Evolutionary conservation across 2,888 invertebrate genomes (phyloP), one percentile per base, ranked within the genome.

Genomic region (Uloborus plumipes): DNA sequence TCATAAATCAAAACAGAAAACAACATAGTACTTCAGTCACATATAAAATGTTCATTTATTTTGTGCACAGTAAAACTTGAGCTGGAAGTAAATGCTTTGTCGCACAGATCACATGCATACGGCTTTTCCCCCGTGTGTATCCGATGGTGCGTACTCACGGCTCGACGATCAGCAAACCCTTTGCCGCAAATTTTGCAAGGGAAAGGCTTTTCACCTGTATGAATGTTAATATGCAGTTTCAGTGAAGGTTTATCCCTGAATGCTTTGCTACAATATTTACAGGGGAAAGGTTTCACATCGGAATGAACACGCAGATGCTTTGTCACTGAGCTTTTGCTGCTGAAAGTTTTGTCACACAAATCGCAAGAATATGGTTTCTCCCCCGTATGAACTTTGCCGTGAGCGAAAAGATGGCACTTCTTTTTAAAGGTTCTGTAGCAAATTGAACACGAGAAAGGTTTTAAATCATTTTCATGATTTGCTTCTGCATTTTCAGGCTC

Each of bases 121-220:
- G 61, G 61, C 9, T n/a, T 61, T 61, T 61, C 61, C 7, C 61
- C 61, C 15, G 22, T 61, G 16, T 61, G 61, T 16, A 61, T 61
- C 22, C 26, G 22, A 61, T 61, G 26, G 26, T 61, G 61, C 15
- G 20, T 61, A 26, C 15, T 61, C 9, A 61, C 15, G 11, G 61
- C 16, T 20, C 20, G 15, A 13, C 22, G 20, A 61, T 61, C 26
- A 20, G 61, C 15, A 20, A 61, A 61, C 15, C 15, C 20, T 61
- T 61, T 61, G 18, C 26, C 61, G 22, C 61, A 61, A 61, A 61
- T 61, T 20, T 22, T 61, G 22, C 61, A 61, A 22, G 61, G 22
- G 26, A 61, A 61, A 15, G 61, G 61, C 26, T 61, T 61, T 61
- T 61, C 61, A 20, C 61, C 61, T 7, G 61, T 61, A 61, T 61